Evolutionary conservation across 1,140 invertebrate genomes (phyloP), one percentile per base, ranked within the genome.

Genomic region (Psilanteris sp.): DNA sequence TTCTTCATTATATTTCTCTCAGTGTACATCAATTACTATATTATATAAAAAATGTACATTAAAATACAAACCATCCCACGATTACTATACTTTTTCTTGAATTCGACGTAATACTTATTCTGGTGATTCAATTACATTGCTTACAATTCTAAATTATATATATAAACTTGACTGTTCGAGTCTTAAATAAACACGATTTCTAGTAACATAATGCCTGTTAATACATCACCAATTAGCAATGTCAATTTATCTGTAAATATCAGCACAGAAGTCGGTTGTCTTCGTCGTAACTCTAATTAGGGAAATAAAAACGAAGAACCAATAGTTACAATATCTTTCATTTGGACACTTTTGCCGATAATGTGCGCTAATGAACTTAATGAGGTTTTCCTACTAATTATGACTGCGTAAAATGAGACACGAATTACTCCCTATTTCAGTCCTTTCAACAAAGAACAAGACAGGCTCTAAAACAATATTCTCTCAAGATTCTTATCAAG

Each of bases 321-420:
- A 54, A 54, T 27, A 54, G 34, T 54, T 54, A 29, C 34, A 39
- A 29, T 29, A 39, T 39, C 14, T 39, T 27, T 2, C 13, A 55
- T 24, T 41, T 31, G 5, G 24, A 55, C 50, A 41, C 24, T 54
- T 54, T 39, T 54, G 13, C 11, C 48, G 34, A 54, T 54, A 54
- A 54, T 39, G 46, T 24, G 36, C 31, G 46, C 46, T 52, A 52
- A 52, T 37, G 46, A 52, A 54, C 32, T 54, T 54, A 39, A 54
- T 54, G 48, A 54, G 34, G 16, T 27, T 54, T 39, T 29, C 11
- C 3, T 9, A 54, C 39, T 54, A 54, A 54, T 37, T 54, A 54
- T 39, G 48, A 54, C 34, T 54, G 50, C 50, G 36, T 55, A 41
- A 54, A 55, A 20, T 36, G 36, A 41, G 36, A 55, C 50, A 41